phyloP scores from a whole-genome alignment of 2,888 invertebrate species.

The Eurytoma californica region DNA sequence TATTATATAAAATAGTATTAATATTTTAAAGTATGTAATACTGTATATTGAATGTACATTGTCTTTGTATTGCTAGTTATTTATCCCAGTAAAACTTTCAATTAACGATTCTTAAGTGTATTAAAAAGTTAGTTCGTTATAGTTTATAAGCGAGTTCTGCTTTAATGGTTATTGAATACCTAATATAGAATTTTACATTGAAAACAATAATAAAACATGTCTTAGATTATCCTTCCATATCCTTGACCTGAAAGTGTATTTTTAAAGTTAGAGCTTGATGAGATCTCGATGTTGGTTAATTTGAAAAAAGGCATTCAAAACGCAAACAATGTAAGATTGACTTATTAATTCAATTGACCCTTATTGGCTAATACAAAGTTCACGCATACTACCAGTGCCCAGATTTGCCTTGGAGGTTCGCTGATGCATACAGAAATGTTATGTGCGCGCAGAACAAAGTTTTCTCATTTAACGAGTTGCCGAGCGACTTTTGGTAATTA shows the following conservation, averaged over 20 bases:
- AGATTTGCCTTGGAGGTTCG: constrained; percentile 42
- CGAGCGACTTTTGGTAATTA: constrained; percentile 34
- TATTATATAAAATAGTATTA: too few species aligned
- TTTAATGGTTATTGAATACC: neutral
- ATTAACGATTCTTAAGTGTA: too few species aligned
- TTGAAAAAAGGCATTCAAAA: neutral
- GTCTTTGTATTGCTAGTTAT: too few species aligned
- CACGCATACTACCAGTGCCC: constrained; percentile 3
- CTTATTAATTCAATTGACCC: constrained; percentile 43
- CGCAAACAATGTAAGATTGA: constrained; percentile 28
- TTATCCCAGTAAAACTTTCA: too few species aligned
- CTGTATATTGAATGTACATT: too few species aligned
- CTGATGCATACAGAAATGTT: constrained; percentile 41
- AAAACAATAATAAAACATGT: too few species aligned
- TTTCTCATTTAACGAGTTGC: constrained; percentile 38
- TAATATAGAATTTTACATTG: too few species aligned
- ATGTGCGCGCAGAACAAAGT: constrained; percentile 25
- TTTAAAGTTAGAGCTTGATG: neutral
- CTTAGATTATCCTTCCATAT: neutral
- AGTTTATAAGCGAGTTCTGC: too few species aligned
- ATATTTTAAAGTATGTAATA: too few species aligned
- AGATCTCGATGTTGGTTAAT: constrained; percentile 1
- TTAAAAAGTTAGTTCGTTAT: too few species aligned
- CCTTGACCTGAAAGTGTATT: constrained; percentile 14
- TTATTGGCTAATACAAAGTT: constrained; percentile 30